Base-by-base conservation (phyloP, 2,113 vertebrate species). In the Alethe diademata region DNA sequence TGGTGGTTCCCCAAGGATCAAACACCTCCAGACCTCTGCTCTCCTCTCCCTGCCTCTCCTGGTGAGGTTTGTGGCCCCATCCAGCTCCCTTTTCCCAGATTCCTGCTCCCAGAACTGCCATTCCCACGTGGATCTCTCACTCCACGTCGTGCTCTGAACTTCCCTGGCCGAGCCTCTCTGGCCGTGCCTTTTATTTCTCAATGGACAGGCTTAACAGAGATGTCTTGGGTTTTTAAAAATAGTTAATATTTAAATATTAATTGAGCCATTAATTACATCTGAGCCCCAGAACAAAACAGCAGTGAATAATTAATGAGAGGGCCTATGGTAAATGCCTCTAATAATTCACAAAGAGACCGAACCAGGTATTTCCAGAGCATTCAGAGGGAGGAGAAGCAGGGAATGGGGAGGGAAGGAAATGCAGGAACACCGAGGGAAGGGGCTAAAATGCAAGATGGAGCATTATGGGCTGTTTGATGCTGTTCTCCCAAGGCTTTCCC, bases 201-300 rank as follows among this genome's bases (percentile, higher is more conserved):
- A 97, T 94, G 96, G 95, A 78, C 86, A 75, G 85, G 78, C 89
- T 86, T 90, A 94, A 95, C 86, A 72, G 90, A 89, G 95, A 94
- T 78, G 94, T 91, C 95, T 96, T 92, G 93, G 96, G 96, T 96
- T 97, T 97, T 97, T 94, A 96, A 97, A 97, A 97, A 97, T 96
- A 97, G 95, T 97, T 97, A 96, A 96, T 96, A 97, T 97, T 97
- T 97, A 97, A 97, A 97, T 97, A 97, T 97, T 97, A 97, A 97
- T 97, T 96, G 95, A 97, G 95, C 95, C 97, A 96, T 97, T 97
- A 97, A 97, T 97, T 97, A 97, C 96, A 97, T 96, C 96, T 97
- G 96, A 97, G 96, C 80, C 95, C 95, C 95, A 96, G 97, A 97
- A 97, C 96, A 97, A 97, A 96, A 96, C 95, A 97, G 81, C 75